Percentiles rank a stretch among this genome's conserved stretches.
These are phyloP conservation scores for Tortrix viridana DNA, from an alignment of 2,888 invertebrate species.

Conservation along the genomic window DNA sequence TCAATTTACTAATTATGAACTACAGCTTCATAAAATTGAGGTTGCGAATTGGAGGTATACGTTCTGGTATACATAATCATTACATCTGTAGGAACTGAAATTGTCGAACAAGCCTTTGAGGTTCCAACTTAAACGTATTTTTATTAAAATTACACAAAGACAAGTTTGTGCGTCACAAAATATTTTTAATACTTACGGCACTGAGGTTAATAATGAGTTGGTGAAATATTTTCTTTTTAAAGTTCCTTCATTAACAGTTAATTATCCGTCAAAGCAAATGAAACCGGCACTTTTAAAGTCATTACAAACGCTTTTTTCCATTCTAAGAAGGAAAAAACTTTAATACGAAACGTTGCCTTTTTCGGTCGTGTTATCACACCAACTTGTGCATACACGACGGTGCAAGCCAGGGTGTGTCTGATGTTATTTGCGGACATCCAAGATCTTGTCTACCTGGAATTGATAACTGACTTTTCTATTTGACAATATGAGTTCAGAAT, in stretches of 20 bases:
- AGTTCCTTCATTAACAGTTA: conserved; percentile 29
- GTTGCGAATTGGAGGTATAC: no score
- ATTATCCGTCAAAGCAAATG: conserved; percentile 19
- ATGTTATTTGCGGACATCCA: conserved; percentile 55
- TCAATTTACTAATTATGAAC: neutral
- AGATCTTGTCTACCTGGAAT: conserved; percentile 45
- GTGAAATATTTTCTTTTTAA: conserved; percentile 3
- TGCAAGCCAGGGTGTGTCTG: conserved; percentile 56
- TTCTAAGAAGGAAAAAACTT: neutral
- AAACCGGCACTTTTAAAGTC: conserved; percentile 21
- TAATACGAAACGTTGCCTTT: conserved; percentile 4
- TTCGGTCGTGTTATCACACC: conserved; percentile 37
- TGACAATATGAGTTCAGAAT: no score
- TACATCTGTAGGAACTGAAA: no score
- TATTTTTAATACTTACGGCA: neutral
- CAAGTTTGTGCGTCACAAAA: neutral
- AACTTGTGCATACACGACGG: conserved; percentile 57
- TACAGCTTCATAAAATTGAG: no score
- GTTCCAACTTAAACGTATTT: no score
- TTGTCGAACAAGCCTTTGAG: no score
- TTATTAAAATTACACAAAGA: neutral
- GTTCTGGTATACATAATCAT: no score
- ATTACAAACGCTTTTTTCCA: conserved; percentile 15
- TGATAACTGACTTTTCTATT: neutral
- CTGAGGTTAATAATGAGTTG: conserved; percentile 14